Base-by-base conservation (phyloP, 2,113 vertebrate genomes). In the Xiphophorus couchianus region DNA sequence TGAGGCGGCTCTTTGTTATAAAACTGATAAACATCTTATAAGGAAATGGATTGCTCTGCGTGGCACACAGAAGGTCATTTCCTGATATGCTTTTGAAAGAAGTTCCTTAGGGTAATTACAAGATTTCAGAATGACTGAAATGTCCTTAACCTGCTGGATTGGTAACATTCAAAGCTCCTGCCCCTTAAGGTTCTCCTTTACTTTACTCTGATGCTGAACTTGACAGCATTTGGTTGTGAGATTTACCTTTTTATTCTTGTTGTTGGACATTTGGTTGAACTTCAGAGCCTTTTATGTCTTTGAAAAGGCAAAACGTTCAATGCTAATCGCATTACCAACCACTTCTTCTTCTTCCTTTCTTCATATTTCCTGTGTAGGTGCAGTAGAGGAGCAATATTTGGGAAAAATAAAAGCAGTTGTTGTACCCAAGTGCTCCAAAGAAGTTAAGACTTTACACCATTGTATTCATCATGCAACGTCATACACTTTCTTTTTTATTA, bases 1-100 rank as follows among this genome's bases (percentile, higher is more conserved):
- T 78, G 4, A 71, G 29, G 54, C 60, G 25, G 33, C 62, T 42
- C 62, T 72, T 60, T 62, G 27, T 72, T 62, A 27, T 2, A 28
- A 15, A 67, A 44, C 27, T 10, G 30, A 31, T 6, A n/a, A 1
- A 51, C 25, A 6, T 1, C 29, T 29, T 30, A 48, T 0, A 8
- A 35, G 29, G 31, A 17, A 17, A 28, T 42, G 30, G 0, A 9
- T 25, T 31, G 10, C 30, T 66, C 1, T 12, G 2, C 25, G 29
- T 29, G 39, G 19, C 44, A 48, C 5, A 17, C 44, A 17, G 44
- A 48, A 48, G 44, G 44, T 48, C 44, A 6, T 62, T 61, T 44
- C 66, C 15, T n/a, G 15, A 39, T 62, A 17, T 22, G 5, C 13
- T 62, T 1, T 29, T 62, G 11, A 27, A 62, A 62, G 8, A 28